Conservation (phyloP, 2,888 invertebrate species). For the Drosophila longiperda region DNA sequence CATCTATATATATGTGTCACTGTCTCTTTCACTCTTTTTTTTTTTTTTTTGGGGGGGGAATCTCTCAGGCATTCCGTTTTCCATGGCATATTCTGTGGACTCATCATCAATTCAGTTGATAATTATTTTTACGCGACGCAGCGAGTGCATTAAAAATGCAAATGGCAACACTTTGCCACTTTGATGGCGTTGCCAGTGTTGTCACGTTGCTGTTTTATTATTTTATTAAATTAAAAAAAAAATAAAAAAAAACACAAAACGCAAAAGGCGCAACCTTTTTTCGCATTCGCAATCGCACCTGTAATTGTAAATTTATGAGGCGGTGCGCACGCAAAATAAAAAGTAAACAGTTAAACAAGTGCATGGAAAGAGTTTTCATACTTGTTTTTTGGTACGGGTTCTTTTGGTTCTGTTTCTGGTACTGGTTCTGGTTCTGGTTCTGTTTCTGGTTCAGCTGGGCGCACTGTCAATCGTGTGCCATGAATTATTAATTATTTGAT, state of each 20-base stretch:
- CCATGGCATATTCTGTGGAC: conserved; percentile 29
- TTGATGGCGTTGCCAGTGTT: conserved; percentile 76
- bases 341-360: conserved; percentile 28
- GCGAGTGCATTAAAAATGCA: conserved; percentile 82
- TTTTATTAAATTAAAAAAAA: conserved; percentile 76
- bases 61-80: conserved; percentile 38
- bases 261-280: conserved; percentile 38
- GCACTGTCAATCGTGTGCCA: conserved; percentile 77
- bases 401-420: background rate
- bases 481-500: conserved; percentile 82
- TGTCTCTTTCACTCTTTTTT: background rate
- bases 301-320: conserved; percentile 80
- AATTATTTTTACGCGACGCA: conserved; percentile 81
- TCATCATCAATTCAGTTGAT: conserved; percentile 81
- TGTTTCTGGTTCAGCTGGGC: conserved; percentile 41
- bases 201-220: conserved; percentile 82
- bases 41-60: conserved; percentile 20
- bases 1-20: conserved; percentile 9
- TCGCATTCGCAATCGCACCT: conserved; percentile 55
- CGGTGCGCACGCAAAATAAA: conserved; percentile 28
- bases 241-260: conserved; percentile 17
- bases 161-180: conserved; percentile 84
- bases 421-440: conserved; percentile 26
- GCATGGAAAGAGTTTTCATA: conserved; percentile 51
- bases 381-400: too few relatives aligned